phyloP scores from a whole-genome alignment of 1,140 invertebrate species.

The Papilio glaucus region DNA sequence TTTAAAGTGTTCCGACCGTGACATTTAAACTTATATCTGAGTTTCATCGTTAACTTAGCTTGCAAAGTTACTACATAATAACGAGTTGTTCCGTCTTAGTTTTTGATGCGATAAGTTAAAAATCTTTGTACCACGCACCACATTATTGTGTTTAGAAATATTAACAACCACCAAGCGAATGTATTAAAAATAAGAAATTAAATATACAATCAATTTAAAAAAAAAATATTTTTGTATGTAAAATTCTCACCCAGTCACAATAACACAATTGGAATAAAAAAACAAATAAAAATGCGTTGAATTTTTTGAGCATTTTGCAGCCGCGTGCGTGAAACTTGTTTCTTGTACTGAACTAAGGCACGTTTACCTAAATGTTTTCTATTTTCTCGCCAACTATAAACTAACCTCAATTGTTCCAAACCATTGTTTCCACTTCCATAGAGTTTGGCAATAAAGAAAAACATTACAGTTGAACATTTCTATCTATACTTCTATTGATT shows the following conservation, averaged over 20 bases:
- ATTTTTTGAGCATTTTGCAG: not conserved
- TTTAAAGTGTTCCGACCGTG: too few species aligned
- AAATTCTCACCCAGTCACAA: conserved; percentile 49
- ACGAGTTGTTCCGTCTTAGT: too few species aligned
- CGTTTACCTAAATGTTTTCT: conserved; percentile 46
- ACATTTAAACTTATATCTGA: too few species aligned
- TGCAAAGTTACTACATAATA: too few species aligned
- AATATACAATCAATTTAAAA: too few species aligned
- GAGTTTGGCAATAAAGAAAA: conserved; percentile 16
- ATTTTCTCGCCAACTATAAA: conserved; percentile 42
- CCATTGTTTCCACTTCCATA: conserved; percentile 41
- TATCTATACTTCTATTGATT: not conserved
- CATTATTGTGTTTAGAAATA: too few species aligned
- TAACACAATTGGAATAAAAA: conserved; percentile 34
- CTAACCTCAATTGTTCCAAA: conserved; percentile 42
- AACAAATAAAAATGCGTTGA: conserved; percentile 39
- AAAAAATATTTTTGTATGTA: conserved; percentile 21
- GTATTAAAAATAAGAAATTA: too few species aligned
- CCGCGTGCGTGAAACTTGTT: not conserved
- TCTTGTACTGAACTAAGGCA: conserved; percentile 14
- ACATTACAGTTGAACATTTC: conserved; percentile 20
- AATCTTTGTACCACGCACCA: too few species aligned
- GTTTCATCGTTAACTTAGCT: too few species aligned
- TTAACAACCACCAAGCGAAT: too few species aligned
- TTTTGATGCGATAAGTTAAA: too few species aligned